These are phyloP conservation scores for Philotrypesis tridentata DNA, from an alignment of 1,140 invertebrate species.

Conservation along the genomic window DNA sequence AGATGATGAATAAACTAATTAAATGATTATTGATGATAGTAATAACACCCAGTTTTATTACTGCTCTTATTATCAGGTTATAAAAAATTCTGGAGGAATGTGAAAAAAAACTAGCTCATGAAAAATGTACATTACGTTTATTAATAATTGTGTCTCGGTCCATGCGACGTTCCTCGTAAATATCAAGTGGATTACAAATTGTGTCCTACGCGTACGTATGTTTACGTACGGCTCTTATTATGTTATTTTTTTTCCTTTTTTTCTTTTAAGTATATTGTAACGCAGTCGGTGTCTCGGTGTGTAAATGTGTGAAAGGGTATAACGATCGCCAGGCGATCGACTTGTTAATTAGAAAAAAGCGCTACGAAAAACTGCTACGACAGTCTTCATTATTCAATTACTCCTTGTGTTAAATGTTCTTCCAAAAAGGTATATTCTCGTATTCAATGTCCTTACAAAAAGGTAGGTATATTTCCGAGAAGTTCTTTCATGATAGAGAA, in stretches of 20 bases:
- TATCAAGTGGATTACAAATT: slow-evolving; percentile 68
- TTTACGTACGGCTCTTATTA: slow-evolving; percentile 15
- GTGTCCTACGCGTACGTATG: slow-evolving; percentile 39
- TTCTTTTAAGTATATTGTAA: slow-evolving; percentile 45
- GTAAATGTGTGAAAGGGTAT: slow-evolving; percentile 55
- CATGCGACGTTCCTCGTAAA: slow-evolving; percentile 64
- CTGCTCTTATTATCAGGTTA: background rate
- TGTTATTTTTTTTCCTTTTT: slow-evolving; percentile 41
- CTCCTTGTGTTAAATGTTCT: slow-evolving; percentile 23
- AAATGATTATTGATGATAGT: background rate
- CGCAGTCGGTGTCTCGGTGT: slow-evolving; percentile 42
- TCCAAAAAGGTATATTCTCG: slow-evolving; percentile 4
- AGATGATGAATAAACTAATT: no score
- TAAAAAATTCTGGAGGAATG: background rate
- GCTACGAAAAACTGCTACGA: slow-evolving; percentile 54
- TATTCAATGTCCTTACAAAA: slow-evolving; percentile 1
- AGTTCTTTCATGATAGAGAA: background rate
- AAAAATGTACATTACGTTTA: slow-evolving; percentile 72
- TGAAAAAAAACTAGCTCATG: slow-evolving; percentile 35
- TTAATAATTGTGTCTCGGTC: slow-evolving; percentile 64
- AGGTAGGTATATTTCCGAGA: slow-evolving; percentile 7
- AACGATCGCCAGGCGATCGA: slow-evolving; percentile 15
- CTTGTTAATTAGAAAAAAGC: slow-evolving; percentile 53
- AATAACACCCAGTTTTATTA: background rate
- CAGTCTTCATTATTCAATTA: slow-evolving; percentile 49